Evolutionary conservation across 2,113 vertebrate species (phyloP), one percentile per base, ranked within the genome.

Genomic region (Burhinus bistriatus): DNA sequence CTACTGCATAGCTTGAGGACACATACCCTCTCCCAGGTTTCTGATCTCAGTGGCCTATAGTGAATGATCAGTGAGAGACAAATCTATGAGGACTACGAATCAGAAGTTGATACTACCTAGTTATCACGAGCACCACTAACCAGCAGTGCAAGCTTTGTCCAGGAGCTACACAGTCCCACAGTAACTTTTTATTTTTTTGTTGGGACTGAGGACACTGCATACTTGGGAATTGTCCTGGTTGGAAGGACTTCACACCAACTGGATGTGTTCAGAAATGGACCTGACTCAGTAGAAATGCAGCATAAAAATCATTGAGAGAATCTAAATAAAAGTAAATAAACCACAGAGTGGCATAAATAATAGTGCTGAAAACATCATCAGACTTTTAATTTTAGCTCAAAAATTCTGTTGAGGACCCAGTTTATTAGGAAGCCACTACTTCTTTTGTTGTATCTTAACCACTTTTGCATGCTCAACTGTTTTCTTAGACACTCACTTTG

Each of bases 231-330:
- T 59, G 44, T 83, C 58, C 70, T 81, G 36, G 8, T 2, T 81
- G 45, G 62, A 90, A 92, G 70, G 65, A 59, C 25, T 55, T 89
- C 36, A 44, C 0, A 32, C 25, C 58, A 78, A 62, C 21, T 2
- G 18, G 52, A 59, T 76, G 9, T 38, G 34, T 51, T 84, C 42
- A 77, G 40, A 92, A 69, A 83, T 11, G 36, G 34, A 69, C 51
- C 55, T 94, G 83, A 95, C 30, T 94, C 88, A 76, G 90, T 73
- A 78, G 68, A 96, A 93, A 69, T 29, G 8, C 40, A 92, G 57
- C 21, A 78, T 34, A 62, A 89, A 96, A 91, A 89, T 73, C 15
- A 77, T 22, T 78, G 51, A 64, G 89, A 91, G 36, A 29, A 66
- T 55, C 81, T 80, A 95, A 75, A 87, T 77, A 94, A 69, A 87